These are phyloP conservation scores for Volucella zonaria DNA, from an alignment of 2,888 invertebrate genomes.

Conservation along the genomic window DNA sequence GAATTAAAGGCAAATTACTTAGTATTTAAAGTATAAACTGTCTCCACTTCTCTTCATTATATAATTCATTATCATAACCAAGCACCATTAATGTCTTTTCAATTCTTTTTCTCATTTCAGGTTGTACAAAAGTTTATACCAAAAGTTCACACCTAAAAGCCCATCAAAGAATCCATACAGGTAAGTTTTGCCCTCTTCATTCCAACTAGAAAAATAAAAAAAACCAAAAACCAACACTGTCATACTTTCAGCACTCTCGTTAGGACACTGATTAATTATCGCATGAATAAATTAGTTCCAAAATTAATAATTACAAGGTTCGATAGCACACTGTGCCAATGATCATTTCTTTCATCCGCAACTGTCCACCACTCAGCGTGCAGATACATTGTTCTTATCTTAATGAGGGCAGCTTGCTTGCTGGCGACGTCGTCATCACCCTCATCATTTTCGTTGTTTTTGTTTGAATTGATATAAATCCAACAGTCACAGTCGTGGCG, in stretches of 20 bases:
- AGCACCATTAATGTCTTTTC: conserved; percentile 16
- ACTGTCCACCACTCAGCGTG: conserved; percentile 50
- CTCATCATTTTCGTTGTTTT: conserved; percentile 3
- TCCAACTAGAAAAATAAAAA: not conserved
- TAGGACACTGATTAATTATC: conserved; percentile 29
- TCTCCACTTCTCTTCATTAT: not conserved
- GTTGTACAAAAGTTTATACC: conserved; percentile 98
- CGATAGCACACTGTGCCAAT: conserved; percentile 54
- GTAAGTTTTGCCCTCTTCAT: conserved; percentile 84
- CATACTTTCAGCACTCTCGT: not conserved
- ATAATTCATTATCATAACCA: not conserved
- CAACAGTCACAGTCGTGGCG: conserved; percentile 6
- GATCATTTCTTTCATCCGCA: conserved; percentile 55
- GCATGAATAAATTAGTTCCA: conserved; percentile 54
- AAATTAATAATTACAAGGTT: conserved; percentile 54
- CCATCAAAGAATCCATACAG: conserved; percentile 98
- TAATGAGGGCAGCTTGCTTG: conserved; percentile 60
- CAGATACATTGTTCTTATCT: conserved; percentile 66
- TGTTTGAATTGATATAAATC: not conserved
- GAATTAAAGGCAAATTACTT: not conserved
- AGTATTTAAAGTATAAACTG: no score
- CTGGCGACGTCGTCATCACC: not conserved
- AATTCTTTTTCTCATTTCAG: conserved; percentile 84
- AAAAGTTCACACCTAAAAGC: conserved; percentile 99
- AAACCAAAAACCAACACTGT: not conserved